Evolutionary conservation across 2,113 vertebrate genomes (phyloP), one percentile per base, ranked within the genome.

Genomic region (Perca flavescens): DNA sequence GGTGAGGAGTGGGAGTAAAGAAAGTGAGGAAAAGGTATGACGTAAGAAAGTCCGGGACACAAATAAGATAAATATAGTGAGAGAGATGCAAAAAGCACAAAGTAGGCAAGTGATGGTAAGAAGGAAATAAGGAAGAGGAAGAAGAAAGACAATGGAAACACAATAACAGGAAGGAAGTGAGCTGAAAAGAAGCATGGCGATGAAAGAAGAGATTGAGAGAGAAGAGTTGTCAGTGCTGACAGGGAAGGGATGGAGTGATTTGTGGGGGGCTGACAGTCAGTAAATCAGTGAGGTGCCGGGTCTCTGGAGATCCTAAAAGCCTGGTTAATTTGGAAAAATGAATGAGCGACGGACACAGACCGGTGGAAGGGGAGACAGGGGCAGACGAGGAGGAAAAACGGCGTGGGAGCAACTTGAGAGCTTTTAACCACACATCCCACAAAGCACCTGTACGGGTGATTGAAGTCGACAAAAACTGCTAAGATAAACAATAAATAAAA

Each of bases 301-400:
- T 90, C 91, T 88, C 89, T 68, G 67, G 77, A 90, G 88, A 90
- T 72, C 74, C 83, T 93, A 89, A 92, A 91, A 91, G 91, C 89
- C 87, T 86, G 90, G 89, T 92, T 94, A 92, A 94, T 94, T 93
- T 92, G 80, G 84, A 68, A 63, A 87, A 83, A 85, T 81, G 85
- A 84, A 80, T 79, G 64, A 87, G 69, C 82, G 68, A 78, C 57
- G 68, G 82, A 84, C 71, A 81, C 58, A 75, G 46, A 54, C 72
- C 34, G 47, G 70, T 19, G 67, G 46, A 78, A 78, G 31, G 46
- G 71, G 69, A 84, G 78, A 54, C 49, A 52, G 88, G 2, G 34
- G 73, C 6, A 77, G 79, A 53, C 2, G 34, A 70, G 28, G 52
- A 68, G 57, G 72, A 56, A 50, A 61, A 72, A 68, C 31, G 60